Evolutionary conservation across 1,140 invertebrate species (phyloP).

Genomic region (Temnothorax nylanderi): DNA sequence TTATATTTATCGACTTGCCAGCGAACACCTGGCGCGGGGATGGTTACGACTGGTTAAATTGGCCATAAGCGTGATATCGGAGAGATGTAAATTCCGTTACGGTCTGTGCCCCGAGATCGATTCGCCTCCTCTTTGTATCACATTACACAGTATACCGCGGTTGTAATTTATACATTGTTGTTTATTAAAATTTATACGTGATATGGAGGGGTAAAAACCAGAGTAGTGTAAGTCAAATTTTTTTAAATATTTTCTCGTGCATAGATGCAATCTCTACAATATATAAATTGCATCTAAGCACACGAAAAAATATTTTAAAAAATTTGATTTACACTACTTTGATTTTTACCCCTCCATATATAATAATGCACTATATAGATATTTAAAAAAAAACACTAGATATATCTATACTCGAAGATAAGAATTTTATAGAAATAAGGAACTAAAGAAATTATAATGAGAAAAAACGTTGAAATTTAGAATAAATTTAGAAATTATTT

Average conservation of each 20-base stretch:
- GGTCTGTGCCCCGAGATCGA: not conserved
- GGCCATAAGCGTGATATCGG: conserved; percentile 52
- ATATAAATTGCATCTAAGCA: no score
- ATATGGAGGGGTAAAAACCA: no score
- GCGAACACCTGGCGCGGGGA: conserved; percentile 38
- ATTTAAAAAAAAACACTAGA: not conserved
- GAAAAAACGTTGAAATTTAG: not conserved
- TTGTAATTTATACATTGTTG: not conserved
- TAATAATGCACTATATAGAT: not conserved
- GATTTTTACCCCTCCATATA: no score
- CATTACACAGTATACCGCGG: not conserved
- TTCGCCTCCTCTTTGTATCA: not conserved
- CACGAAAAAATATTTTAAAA: no score
- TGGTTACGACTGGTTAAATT: conserved; percentile 50
- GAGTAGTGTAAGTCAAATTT: no score
- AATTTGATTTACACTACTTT: no score
- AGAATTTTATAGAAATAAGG: not conserved
- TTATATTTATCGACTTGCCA: conserved; percentile 55
- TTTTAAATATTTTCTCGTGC: no score
- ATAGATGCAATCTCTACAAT: no score
- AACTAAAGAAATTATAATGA: not conserved
- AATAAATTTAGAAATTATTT: not conserved
- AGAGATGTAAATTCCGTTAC: conserved; percentile 50
- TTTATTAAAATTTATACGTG: not conserved
- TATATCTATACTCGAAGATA: no score